Conservation (phyloP, 2,888 invertebrate genomes). For the Papilio elwesi region DNA sequence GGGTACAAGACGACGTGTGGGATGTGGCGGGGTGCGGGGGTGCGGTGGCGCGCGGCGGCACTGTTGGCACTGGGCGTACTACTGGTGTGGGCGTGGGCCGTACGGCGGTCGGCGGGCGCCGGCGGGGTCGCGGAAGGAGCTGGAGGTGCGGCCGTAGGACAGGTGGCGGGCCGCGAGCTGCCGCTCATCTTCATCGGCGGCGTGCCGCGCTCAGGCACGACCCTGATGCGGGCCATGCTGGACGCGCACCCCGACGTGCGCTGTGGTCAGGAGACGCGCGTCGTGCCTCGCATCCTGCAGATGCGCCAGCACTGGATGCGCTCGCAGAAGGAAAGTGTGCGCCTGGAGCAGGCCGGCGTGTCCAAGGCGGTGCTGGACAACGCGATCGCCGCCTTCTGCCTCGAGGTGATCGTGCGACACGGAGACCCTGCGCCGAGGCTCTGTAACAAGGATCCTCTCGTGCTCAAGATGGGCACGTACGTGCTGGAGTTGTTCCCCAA, state of each 20-base stretch:
- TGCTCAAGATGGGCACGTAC: conserved; percentile 97
- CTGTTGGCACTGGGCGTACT: conserved; percentile 48
- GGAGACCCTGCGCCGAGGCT: conserved; percentile 97
- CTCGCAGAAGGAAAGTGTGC: conserved; percentile 95
- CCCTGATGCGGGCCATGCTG: conserved; percentile 98
- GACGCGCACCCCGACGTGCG: conserved; percentile 98
- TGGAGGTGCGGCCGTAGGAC: conserved; percentile 31
- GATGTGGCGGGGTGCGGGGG: conserved; percentile 55
- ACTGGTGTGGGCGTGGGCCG: conserved; percentile 47
- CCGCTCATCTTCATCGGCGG: conserved; percentile 99
- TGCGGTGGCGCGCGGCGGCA: conserved; percentile 57
- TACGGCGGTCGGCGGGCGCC: conserved; percentile 44
- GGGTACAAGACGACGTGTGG: neutral
- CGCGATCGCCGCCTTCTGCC: conserved; percentile 97
- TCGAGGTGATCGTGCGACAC: conserved; percentile 98
- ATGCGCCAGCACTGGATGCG: conserved; percentile 98
- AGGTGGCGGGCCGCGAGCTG: conserved; percentile 88
- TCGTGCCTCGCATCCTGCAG: conserved; percentile 97
- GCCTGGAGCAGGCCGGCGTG: conserved; percentile 97
- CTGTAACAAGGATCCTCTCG: conserved; percentile 99
- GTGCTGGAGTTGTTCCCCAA: conserved; percentile 98
- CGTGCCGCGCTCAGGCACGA: conserved; percentile 98
- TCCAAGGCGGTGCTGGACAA: conserved; percentile 96
- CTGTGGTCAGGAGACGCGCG: conserved; percentile 98
- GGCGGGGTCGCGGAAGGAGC: conserved; percentile 42